These are phyloP conservation scores for Polydrusus pterygomalis DNA, from an alignment of 2,888 invertebrate genomes.

Conservation along the genomic window DNA sequence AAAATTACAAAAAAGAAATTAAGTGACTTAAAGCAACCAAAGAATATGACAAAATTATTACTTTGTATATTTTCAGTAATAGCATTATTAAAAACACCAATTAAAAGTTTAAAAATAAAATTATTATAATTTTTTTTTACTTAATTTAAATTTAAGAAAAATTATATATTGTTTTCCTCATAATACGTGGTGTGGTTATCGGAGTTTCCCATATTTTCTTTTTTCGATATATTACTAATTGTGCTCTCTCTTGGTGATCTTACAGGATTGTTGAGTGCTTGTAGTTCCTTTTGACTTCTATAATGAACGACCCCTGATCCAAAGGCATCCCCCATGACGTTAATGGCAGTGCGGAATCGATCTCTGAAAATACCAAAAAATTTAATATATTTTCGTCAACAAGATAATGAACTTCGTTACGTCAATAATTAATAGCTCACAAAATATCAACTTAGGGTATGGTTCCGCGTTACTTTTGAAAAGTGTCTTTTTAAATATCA, in stretches of 20 bases:
- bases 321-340: slow-evolving; percentile 84
- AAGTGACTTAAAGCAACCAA: too few species aligned
- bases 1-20: too few species aligned
- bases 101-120: too few species aligned
- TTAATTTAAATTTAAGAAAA: too few species aligned
- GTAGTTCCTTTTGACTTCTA: slow-evolving; percentile 76
- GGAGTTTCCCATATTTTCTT: slow-evolving; percentile 16
- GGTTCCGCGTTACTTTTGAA: too few species aligned
- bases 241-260: slow-evolving; percentile 31
- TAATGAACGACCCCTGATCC: slow-evolving; percentile 85
- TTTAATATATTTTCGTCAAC: too few species aligned
- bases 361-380: slow-evolving; percentile 69
- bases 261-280: slow-evolving; percentile 55
- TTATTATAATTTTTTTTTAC: too few species aligned
- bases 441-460: too few species aligned
- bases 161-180: background rate
- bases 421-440: background rate
- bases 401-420: too few species aligned
- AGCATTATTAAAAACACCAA: too few species aligned
- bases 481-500: too few species aligned
- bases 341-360: slow-evolving; percentile 78
- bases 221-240: slow-evolving; percentile 19
- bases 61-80: background rate
- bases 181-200: background rate
- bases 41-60: too few species aligned